Conservation (phyloP, 1,140 invertebrate species). For the Papilio glaucus region DNA sequence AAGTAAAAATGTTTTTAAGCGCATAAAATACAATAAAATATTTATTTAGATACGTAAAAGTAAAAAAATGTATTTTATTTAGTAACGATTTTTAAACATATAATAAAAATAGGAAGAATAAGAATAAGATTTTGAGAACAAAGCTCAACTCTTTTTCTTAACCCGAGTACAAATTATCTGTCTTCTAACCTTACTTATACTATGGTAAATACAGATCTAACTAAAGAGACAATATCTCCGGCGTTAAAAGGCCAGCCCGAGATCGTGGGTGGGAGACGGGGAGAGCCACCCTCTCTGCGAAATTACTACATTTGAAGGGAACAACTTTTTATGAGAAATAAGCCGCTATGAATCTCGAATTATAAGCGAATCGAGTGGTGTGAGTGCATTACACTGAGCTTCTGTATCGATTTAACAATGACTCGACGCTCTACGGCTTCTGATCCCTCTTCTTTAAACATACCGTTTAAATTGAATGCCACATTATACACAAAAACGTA, state of each 20-base stretch:
- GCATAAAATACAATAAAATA: too few species aligned
- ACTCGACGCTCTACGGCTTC: conserved; percentile 40
- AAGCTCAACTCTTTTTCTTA: not conserved
- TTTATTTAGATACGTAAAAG: too few species aligned
- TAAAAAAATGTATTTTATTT: too few species aligned
- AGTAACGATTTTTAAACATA: too few species aligned
- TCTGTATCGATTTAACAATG: conserved; percentile 56
- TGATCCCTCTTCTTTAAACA: conserved; percentile 27
- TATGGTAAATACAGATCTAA: conserved; percentile 79
- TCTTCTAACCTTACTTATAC: conserved; percentile 63
- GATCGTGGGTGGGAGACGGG: conserved; percentile 51
- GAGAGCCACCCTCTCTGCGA: conserved; percentile 69
- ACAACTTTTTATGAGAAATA: conserved; percentile 83
- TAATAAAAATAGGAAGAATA: not conserved
- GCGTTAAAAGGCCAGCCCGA: conserved; percentile 79
- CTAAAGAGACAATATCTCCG: conserved; percentile 81
- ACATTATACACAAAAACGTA: conserved; percentile 30
- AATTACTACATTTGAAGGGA: conserved; percentile 83
- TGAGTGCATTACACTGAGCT: conserved; percentile 55
- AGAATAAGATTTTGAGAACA: not conserved
- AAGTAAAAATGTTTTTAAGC: too few species aligned
- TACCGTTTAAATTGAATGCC: conserved; percentile 38
- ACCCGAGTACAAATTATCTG: conserved; percentile 42
- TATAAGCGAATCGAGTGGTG: conserved; percentile 73
- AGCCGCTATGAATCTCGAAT: conserved; percentile 82